Evolutionary conservation across 2,797 vertebrate species (phyloP), one percentile per base, ranked within the genome.

Genomic region (Pempheris klunzingeri): DNA sequence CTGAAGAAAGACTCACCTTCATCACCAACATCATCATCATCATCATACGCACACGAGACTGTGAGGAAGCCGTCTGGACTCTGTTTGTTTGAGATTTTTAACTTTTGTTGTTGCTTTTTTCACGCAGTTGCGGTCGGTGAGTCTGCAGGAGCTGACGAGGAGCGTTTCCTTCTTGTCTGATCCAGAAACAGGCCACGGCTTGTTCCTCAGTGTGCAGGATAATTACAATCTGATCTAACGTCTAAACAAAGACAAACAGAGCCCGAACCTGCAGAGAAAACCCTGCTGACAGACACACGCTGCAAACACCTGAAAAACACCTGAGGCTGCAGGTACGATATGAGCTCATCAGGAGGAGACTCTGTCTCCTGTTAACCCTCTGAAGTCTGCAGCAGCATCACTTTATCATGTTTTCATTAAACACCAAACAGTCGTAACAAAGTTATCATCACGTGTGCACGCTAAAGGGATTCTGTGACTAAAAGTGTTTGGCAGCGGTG

Each of bases 1-100:
- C 94, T 95, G 71, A 55, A 57, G 20, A 26, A 71, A 74, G 18
- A 55, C n/a, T n/a, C n/a, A 34, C 59, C 0, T 4, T 3, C 3
- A 1, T 0, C 4, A 49, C 7, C n/a, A 43, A 4, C 44, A 57
- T 38, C 62, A 52, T n/a, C 66, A 43, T 38, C 44, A 44, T 36
- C 26, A 43, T 26, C 17, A 32, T n/a, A n/a, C n/a, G n/a, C n/a
- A n/a, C n/a, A n/a, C n/a, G n/a, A n/a, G n/a, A n/a, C n/a, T n/a
- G n/a, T n/a, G n/a, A n/a, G n/a, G n/a, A n/a, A n/a, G n/a, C n/a
- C n/a, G n/a, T n/a, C n/a, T n/a, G n/a, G 8, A 17, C 39, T 17
- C 39, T 41, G 26, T 39, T 17, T n/a, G 47, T 41, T 28, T 20
- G n/a, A n/a, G n/a, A n/a, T n/a, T n/a, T n/a, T n/a, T n/a, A n/a